Percentiles rank a stretch among this genome's conserved stretches.
Evolutionary conservation across 2,113 vertebrate genomes (phyloP).

Genomic region (Elephas maximus): DNA sequence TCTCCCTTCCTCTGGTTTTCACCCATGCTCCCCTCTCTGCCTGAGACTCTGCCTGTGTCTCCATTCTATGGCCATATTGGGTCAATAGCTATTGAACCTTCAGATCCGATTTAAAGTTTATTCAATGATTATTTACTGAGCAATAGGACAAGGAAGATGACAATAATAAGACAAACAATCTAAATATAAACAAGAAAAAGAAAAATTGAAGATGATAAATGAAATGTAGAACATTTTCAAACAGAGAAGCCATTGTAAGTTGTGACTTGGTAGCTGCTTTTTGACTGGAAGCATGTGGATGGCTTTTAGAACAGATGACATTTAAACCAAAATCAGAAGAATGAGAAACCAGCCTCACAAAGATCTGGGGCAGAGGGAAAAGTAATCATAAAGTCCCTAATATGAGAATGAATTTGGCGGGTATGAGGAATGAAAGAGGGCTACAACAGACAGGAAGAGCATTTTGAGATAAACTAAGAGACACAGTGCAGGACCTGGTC

Average conservation of each 20-base stretch:
- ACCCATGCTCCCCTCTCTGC: neutral
- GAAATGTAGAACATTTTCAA: neutral
- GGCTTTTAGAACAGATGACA: neutral
- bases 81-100: neutral
- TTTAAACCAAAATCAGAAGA: neutral
- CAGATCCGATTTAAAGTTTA: neutral
- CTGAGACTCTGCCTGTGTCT: neutral
- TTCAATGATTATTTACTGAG: neutral
- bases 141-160: neutral
- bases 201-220: neutral
- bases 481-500: neutral
- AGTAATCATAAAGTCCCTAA: neutral
- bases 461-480: neutral
- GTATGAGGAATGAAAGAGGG: neutral
- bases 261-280: neutral
- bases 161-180: neutral
- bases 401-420: neutral
- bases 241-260: neutral
- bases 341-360: neutral
- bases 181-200: conserved; percentile 41
- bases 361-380: neutral
- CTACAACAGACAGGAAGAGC: neutral
- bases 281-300: neutral
- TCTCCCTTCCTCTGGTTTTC: neutral
- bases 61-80: neutral